Conservation (phyloP, 2,888 invertebrate species). For the Liopterus haemorrhoidalis region DNA sequence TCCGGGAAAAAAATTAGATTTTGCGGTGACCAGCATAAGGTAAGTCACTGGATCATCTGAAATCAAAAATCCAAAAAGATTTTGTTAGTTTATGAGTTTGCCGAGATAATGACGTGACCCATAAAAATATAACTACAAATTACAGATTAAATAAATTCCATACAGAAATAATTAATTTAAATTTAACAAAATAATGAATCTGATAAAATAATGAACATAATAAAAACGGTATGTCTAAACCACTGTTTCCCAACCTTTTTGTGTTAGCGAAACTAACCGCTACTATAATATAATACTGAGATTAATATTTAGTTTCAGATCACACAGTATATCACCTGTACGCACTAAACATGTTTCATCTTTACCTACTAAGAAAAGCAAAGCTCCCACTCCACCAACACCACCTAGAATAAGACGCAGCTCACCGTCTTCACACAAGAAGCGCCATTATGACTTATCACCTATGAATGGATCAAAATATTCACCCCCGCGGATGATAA, state of each 20-base stretch:
- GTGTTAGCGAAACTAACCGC: not conserved
- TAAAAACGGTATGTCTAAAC: no score
- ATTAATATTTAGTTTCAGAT: constrained; percentile 38
- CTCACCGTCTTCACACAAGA: constrained; percentile 40
- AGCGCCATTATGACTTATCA: constrained; percentile 40
- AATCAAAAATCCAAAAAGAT: no score
- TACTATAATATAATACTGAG: not conserved
- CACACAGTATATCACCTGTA: constrained; percentile 43
- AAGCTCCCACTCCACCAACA: constrained; percentile 42
- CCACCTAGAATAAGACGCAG: constrained; percentile 43
- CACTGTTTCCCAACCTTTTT: not conserved
- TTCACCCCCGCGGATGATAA: constrained; percentile 36
- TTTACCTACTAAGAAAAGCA: constrained; percentile 39
- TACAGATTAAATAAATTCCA: no score
- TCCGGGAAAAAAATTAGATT: no score
- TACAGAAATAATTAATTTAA: no score
- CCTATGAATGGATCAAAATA: constrained; percentile 43
- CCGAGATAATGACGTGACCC: no score
- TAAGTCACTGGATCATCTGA: no score
- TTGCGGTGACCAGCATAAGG: no score
- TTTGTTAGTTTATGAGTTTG: no score
- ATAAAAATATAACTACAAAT: no score
- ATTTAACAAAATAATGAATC: no score
- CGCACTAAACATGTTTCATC: constrained; percentile 12
- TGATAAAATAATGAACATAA: no score